Conservation (phyloP, 1,140 invertebrate species). For the Diachasmimorpha longicaudata region DNA sequence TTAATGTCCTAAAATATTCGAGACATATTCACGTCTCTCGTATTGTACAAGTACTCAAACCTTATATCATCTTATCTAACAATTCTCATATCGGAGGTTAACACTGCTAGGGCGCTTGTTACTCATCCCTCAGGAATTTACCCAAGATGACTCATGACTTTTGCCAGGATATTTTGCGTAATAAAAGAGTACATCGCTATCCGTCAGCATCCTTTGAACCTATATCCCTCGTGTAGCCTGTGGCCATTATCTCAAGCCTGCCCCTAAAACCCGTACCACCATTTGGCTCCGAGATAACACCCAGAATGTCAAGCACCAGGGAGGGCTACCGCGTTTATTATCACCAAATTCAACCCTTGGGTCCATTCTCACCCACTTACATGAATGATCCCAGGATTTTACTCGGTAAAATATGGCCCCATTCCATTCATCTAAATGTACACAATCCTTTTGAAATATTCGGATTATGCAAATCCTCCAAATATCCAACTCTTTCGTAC, state of each 20-base stretch:
- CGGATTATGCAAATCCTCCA: neutral
- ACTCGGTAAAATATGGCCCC: neutral
- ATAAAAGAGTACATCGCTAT: neutral
- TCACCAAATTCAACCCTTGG: neutral
- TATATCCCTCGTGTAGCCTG: neutral
- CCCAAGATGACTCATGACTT: neutral
- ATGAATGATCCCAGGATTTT: neutral
- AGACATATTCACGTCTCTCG: no score
- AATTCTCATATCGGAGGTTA: no score
- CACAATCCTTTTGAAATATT: neutral
- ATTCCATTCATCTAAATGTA: neutral
- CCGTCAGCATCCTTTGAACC: neutral
- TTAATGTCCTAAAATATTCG: no score
- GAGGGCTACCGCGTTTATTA: constrained; percentile 7
- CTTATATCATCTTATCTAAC: no score
- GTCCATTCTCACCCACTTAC: neutral
- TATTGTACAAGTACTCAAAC: no score
- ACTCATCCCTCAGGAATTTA: no score
- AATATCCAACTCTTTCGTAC: neutral
- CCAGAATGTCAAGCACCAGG: constrained; percentile 1
- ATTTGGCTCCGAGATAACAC: neutral
- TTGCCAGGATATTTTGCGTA: neutral
- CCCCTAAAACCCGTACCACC: constrained; percentile 3
- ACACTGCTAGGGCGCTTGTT: no score
- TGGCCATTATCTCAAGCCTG: constrained; percentile 12